Base-by-base conservation (phyloP, 2,797 vertebrate species). In the Lacerta agilis region DNA sequence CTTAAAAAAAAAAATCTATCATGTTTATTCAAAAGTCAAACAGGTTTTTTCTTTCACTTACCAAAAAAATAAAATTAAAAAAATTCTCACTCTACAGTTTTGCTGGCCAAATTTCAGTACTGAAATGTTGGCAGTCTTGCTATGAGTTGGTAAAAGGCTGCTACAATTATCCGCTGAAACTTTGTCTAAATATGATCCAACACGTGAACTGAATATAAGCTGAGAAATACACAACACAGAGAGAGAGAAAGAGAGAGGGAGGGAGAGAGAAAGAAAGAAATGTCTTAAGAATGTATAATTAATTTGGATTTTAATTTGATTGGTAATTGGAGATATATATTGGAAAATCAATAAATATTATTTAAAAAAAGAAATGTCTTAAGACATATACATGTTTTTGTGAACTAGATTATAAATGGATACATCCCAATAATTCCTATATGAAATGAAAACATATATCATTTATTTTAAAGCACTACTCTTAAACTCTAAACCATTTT, bases 121-220 rank as follows among this genome's bases (percentile, higher is more conserved):
- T 92, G 89, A 95, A 93, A 93, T 93, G 89, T 93, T 96, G 95
- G 95, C 94, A 95, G 93, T 77, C 84, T 92, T 92, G 49, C 88
- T 5, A 58, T 86, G 91, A 0, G 89, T 93, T 93, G 94, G 89
- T 90, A 79, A 86, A 95, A 89, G 91, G 91, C 92, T 94, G 94
- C 92, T 92, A 92, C 92, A 96, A 93, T 95, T 95, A 95, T 95
- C 94, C 93, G 91, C 87, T 95, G 95, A 95, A 94, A 93, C 94
- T 92, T 92, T 94, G 92, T 93, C 94, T 95, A 95, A 95, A 94
- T 93, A 94, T 92, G 94, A 90, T 92, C 90, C 92, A 95, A 92
- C 91, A 0, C 95, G 93, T 94, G 92, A 95, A 91, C 88, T 89
- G 94, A 94, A 93, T 93, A 71, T 86, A 94, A 92, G 94, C 89